Conservation (phyloP, 2,797 vertebrate genomes). For the Spinibarbus caldwelli region DNA sequence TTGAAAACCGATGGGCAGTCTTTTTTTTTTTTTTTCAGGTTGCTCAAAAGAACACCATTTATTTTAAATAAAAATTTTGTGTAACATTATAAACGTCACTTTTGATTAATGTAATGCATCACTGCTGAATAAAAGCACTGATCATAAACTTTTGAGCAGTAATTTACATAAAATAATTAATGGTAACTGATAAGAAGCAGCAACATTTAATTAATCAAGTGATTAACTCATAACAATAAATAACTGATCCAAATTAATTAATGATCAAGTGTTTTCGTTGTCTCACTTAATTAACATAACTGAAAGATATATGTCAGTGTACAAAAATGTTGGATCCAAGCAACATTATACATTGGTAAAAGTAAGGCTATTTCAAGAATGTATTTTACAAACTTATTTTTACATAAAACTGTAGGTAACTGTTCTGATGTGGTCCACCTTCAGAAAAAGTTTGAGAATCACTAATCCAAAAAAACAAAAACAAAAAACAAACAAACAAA, state of each 20-base stretch:
- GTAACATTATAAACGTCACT: not conserved
- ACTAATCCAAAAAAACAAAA: not conserved
- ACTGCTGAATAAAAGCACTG: not conserved
- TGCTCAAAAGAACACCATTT: not conserved
- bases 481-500: too few relatives aligned
- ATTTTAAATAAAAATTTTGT: not conserved
- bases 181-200: not conserved
- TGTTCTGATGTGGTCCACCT: not conserved
- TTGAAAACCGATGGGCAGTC: too few relatives aligned
- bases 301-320: not conserved
- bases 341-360: not conserved
- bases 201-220: not conserved
- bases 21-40: too few relatives aligned
- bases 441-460: not conserved
- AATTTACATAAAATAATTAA: not conserved
- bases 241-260: too few relatives aligned
- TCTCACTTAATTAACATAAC: not conserved
- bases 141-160: not conserved
- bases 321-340: not conserved
- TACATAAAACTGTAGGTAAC: too few relatives aligned
- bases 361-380: not conserved
- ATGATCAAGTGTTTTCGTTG: too few relatives aligned
- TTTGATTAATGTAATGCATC: not conserved
- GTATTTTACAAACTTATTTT: not conserved
- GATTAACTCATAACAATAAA: not conserved